Conservation (phyloP, 2,888 invertebrate genomes). For the Lithophane leautieri region DNA sequence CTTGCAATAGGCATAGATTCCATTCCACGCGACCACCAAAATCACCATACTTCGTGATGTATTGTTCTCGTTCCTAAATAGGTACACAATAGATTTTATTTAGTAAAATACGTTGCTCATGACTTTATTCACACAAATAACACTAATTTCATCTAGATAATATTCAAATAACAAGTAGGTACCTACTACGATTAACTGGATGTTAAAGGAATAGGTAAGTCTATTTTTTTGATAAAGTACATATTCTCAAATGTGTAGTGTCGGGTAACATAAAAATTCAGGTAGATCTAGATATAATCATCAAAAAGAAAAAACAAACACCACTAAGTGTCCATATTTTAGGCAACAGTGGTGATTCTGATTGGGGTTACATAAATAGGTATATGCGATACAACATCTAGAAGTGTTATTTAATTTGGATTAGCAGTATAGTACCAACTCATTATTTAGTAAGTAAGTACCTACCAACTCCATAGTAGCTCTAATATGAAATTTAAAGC, state of each 20-base stretch:
- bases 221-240: not conserved
- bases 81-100: conserved; percentile 8
- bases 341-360: not conserved
- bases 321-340: not conserved
- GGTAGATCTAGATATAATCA: no score
- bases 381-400: not conserved
- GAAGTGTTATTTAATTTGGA: conserved; percentile 1
- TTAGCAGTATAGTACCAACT: not conserved
- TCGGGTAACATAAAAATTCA: not conserved
- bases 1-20: conserved; percentile 69
- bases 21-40: conserved; percentile 69
- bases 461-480: conserved; percentile 71
- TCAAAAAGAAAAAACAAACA: not conserved
- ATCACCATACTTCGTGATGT: conserved; percentile 67
- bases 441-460: conserved; percentile 16
- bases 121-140: conserved; percentile 4
- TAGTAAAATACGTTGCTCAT: conserved; percentile 15
- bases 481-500: conserved; percentile 70
- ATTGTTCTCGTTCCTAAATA: conserved; percentile 70
- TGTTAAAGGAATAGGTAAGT: not conserved
- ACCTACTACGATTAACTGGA: not conserved
- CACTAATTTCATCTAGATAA: conserved; percentile 12
- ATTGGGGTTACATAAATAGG: not conserved
- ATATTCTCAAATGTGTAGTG: not conserved
- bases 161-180: conserved; percentile 24